Conservation (phyloP, 1,140 invertebrate species). For the Acromyrmex heyeri region DNA sequence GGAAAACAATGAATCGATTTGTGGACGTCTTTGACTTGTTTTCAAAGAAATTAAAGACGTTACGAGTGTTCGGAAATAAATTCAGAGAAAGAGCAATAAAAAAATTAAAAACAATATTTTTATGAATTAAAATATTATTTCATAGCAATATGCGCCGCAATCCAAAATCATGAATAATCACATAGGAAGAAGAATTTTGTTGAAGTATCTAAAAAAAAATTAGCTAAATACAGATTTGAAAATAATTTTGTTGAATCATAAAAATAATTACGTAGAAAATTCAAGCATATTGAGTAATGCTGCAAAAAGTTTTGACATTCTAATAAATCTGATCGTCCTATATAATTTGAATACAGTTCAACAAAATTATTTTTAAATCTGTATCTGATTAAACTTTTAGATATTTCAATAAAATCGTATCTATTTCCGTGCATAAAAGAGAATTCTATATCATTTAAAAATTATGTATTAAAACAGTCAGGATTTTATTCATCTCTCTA, state of each 20-base stretch:
- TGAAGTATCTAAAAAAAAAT: too few relatives aligned
- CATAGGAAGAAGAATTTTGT: too few relatives aligned
- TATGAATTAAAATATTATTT: background rate
- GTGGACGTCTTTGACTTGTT: background rate
- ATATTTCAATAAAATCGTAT: too few relatives aligned
- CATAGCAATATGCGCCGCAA: background rate
- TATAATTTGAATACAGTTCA: too few relatives aligned
- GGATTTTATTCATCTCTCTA: background rate
- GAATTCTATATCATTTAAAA: background rate
- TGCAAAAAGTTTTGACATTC: too few relatives aligned
- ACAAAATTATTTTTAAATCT: too few relatives aligned
- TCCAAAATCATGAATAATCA: background rate
- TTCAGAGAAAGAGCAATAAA: background rate
- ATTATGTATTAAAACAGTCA: background rate
- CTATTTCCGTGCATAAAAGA: background rate
- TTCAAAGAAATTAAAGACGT: background rate
- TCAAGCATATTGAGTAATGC: too few relatives aligned
- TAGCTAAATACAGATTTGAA: too few relatives aligned
- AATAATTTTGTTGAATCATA: too few relatives aligned
- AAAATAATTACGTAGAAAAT: too few relatives aligned
- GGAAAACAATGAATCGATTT: background rate
- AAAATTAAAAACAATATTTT: background rate
- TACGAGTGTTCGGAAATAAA: background rate
- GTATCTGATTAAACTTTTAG: too few relatives aligned
- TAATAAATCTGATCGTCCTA: too few relatives aligned